Evolutionary conservation across 2,113 vertebrate species (phyloP).

Genomic region (Mirounga angustirostris): DNA sequence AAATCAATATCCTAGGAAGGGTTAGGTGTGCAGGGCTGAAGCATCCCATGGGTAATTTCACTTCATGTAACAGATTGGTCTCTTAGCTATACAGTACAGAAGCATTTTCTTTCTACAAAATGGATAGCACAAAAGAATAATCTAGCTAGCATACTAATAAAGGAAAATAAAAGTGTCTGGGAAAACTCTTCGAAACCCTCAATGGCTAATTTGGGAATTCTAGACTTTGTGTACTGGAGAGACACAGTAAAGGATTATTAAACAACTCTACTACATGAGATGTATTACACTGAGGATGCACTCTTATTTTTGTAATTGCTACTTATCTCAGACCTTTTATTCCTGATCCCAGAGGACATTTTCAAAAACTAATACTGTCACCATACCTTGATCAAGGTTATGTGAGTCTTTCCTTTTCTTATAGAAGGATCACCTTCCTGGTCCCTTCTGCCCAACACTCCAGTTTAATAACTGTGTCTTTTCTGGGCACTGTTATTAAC

Average conservation of each 20-base stretch:
- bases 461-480: slow-evolving; percentile 58
- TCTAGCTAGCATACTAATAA: slow-evolving; percentile 39
- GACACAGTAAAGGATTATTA: slow-evolving; percentile 72
- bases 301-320: slow-evolving; percentile 72
- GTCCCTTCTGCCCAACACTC: not conserved
- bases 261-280: slow-evolving; percentile 47
- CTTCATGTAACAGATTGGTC: not conserved
- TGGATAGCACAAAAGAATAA: slow-evolving; percentile 47
- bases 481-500: not conserved
- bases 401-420: not conserved
- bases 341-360: slow-evolving; percentile 73
- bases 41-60: slow-evolving; percentile 53
- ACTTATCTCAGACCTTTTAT: slow-evolving; percentile 68
- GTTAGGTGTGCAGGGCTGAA: not conserved
- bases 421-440: not conserved
- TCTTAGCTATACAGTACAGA: not conserved
- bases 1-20: not conserved
- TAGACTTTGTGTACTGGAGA: slow-evolving; percentile 62
- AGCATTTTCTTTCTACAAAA: slow-evolving; percentile 49
- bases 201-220: slow-evolving; percentile 78
- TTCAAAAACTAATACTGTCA: slow-evolving; percentile 52
- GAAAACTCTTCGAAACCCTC: slow-evolving; percentile 73
- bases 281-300: not conserved
- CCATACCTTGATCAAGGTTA: not conserved
- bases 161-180: slow-evolving; percentile 64